Percentiles rank a stretch among this genome's conserved stretches.
Conservation (phyloP, 2,113 vertebrate species). For the Psammodynastes pulverulentus region DNA sequence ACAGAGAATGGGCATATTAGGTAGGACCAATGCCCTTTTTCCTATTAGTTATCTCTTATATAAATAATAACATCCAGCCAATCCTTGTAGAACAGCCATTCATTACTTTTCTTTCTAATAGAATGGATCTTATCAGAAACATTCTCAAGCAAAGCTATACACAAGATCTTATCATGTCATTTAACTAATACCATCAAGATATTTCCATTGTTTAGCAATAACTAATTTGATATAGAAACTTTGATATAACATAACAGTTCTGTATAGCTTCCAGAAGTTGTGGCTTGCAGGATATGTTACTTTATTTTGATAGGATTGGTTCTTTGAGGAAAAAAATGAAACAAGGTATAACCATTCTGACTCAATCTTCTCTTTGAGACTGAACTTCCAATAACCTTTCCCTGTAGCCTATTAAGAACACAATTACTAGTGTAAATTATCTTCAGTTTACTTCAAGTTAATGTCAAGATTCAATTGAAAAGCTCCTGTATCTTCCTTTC, state of each 20-base stretch:
- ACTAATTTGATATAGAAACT: background rate
- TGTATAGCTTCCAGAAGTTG: background rate
- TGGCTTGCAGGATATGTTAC: background rate
- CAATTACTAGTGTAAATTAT: background rate
- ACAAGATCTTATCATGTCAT: background rate
- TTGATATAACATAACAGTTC: background rate
- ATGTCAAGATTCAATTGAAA: slow-evolving; percentile 4
- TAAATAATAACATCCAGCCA: background rate
- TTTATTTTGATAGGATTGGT: background rate
- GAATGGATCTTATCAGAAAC: background rate
- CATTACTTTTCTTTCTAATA: background rate
- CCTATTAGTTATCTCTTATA: background rate
- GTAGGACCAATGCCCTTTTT: too few species aligned
- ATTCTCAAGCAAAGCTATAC: background rate
- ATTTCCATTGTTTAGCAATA: background rate
- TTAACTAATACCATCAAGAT: background rate
- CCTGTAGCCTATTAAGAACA: background rate
- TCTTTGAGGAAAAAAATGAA: background rate
- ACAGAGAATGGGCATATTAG: too few species aligned
- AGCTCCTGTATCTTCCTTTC: background rate
- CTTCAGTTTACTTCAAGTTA: background rate
- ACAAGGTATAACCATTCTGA: background rate
- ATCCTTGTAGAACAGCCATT: background rate
- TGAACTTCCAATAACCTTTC: slow-evolving; percentile 8
- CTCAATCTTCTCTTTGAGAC: background rate